These are phyloP conservation scores for Masnerella sp. DNA, from an alignment of 2,888 invertebrate genomes.

Conservation along the genomic window DNA sequence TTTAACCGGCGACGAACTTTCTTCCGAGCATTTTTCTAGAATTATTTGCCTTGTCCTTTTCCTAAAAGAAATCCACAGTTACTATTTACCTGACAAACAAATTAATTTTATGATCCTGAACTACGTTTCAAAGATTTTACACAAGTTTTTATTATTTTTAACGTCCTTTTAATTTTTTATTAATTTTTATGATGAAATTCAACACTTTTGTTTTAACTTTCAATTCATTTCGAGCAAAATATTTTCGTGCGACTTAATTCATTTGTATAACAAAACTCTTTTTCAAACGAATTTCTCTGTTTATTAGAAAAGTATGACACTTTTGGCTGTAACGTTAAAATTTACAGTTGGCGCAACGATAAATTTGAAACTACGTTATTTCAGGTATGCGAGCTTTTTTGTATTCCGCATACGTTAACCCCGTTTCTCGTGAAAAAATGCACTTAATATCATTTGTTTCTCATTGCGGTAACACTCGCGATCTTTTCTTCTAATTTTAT, in stretches of 20 bases:
- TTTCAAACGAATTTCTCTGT: slow-evolving; percentile 5
- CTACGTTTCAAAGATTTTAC: no score
- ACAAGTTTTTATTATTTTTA: no score
- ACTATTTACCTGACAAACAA: no score
- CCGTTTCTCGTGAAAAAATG: slow-evolving; percentile 28
- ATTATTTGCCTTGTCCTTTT: slow-evolving; percentile 24
- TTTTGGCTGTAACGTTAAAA: slow-evolving; percentile 17
- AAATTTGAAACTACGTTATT: slow-evolving; percentile 43
- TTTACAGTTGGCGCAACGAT: slow-evolving; percentile 39
- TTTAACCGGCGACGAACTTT: slow-evolving; percentile 1
- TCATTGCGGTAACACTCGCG: slow-evolving; percentile 34
- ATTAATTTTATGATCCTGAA: no score
- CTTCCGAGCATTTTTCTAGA: slow-evolving; percentile 11
- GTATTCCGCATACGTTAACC: slow-evolving; percentile 40
- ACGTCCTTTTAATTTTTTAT: no score
- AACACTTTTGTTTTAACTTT: no score
- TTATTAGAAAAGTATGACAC: slow-evolving; percentile 21
- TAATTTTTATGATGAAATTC: no score
- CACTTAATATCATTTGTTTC: slow-evolving; percentile 50
- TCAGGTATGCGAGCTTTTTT: slow-evolving; percentile 33
- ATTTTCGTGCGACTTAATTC: background rate
- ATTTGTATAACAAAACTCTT: no score
- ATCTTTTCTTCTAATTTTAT: slow-evolving; percentile 44
- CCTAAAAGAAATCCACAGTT: no score
- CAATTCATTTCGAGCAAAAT: no score